phyloP scores from a whole-genome alignment of 2,797 vertebrate genomes.

The Pteronotus mesoamericanus region DNA sequence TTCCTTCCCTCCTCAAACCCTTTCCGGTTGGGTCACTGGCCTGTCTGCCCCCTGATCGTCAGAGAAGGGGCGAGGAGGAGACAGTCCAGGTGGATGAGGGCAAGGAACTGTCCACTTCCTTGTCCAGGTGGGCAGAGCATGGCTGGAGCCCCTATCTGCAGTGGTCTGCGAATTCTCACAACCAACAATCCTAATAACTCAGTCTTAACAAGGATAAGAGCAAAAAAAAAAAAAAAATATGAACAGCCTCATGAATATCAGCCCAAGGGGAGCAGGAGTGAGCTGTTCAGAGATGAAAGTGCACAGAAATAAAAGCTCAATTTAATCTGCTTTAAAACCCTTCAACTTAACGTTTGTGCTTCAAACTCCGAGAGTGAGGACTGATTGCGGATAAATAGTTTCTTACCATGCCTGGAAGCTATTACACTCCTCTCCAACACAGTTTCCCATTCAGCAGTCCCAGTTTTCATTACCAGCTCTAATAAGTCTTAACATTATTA shows the following conservation, averaged over 20 bases:
- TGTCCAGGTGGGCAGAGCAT: conserved; percentile 7
- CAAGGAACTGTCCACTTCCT: not conserved
- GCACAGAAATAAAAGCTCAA: conserved; percentile 98
- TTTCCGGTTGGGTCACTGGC: not conserved
- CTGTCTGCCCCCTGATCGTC: not conserved
- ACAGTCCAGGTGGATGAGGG: not conserved
- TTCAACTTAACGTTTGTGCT: conserved; percentile 95
- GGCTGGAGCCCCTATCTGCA: conserved; percentile 54
- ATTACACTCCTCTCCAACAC: conserved; percentile 95
- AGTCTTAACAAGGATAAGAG: conserved; percentile 84
- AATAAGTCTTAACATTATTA: conserved; percentile 99
- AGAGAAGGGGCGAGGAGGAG: not conserved
- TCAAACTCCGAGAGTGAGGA: conserved; percentile 93
- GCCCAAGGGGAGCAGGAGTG: conserved; percentile 93
- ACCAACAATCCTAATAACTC: conserved; percentile 84
- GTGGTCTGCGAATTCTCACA: conserved; percentile 77
- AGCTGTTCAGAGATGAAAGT: conserved; percentile 99
- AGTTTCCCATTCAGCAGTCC: conserved; percentile 91
- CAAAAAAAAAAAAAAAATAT: conserved; percentile 54
- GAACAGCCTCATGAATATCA: conserved; percentile 91
- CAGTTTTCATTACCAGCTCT: conserved; percentile 94
- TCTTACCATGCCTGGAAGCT: conserved; percentile 94
- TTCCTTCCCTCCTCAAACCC: not conserved
- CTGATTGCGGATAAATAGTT: conserved; percentile 98
- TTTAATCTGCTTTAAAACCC: conserved; percentile 99